phyloP scores from a whole-genome alignment of 2,113 vertebrate genomes.

The Coptodon bakossiorum region DNA sequence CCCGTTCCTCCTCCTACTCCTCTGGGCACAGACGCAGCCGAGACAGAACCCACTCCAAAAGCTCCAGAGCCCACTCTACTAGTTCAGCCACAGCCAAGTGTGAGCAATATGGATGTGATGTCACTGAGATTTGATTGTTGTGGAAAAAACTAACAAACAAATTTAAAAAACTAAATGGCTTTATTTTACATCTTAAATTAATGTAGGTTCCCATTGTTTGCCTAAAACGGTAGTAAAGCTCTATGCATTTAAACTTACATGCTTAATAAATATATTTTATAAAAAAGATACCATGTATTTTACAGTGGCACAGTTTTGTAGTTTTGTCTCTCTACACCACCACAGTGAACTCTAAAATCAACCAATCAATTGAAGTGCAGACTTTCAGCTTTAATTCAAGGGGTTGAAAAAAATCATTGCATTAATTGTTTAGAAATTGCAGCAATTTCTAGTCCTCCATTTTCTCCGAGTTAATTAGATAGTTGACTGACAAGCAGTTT shows the following conservation, averaged over 20 bases:
- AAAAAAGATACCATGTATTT: background rate
- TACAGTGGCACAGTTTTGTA: background rate
- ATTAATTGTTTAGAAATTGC: background rate
- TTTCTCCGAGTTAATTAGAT: background rate
- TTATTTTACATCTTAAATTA: background rate
- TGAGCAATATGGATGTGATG: constrained; percentile 27
- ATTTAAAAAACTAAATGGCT: background rate
- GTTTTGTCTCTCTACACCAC: background rate
- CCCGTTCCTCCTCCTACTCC: constrained; percentile 67
- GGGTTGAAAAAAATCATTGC: background rate
- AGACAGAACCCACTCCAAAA: constrained; percentile 69
- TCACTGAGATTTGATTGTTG: background rate
- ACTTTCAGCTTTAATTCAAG: background rate
- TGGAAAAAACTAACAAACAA: background rate
- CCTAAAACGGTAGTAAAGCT: background rate
- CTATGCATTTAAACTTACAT: background rate
- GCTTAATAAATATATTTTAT: background rate
- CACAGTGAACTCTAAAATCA: background rate
- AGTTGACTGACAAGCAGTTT: background rate
- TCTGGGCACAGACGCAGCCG: constrained; percentile 69
- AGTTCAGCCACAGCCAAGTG: constrained; percentile 67
- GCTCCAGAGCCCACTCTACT: constrained; percentile 66
- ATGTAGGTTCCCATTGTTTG: background rate
- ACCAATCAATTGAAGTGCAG: background rate
- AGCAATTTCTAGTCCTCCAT: background rate